Conservation (phyloP, 2,797 vertebrate species). For the Danio jaintianensis region DNA sequence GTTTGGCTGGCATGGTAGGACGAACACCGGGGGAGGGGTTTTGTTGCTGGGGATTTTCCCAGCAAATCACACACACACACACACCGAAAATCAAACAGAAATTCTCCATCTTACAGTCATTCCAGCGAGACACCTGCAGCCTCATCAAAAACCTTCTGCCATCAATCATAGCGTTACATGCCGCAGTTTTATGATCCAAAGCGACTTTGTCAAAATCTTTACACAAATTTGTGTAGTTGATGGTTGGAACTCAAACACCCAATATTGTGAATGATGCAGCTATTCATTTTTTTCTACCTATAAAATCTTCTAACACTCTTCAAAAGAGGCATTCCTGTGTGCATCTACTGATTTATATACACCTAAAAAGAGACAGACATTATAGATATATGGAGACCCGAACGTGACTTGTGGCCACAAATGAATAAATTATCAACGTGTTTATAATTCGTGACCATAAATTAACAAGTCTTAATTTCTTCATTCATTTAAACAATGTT, state of each 20-base stretch:
- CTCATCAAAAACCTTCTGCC: conserved; percentile 41
- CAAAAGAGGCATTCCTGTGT: background rate
- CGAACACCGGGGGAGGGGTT: conserved; percentile 50
- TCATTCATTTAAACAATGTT: background rate
- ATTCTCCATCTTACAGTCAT: conserved; percentile 42
- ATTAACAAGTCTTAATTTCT: background rate
- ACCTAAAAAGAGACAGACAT: background rate
- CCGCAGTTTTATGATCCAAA: conserved; percentile 55
- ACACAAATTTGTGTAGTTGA: background rate
- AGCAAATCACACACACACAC: conserved; percentile 25
- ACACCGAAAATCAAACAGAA: conserved; percentile 57
- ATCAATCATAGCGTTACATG: conserved; percentile 55
- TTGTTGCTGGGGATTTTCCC: conserved; percentile 64
- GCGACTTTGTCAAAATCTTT: conserved; percentile 24
- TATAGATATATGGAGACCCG: background rate
- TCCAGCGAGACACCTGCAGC: conserved; percentile 59
- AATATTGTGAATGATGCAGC: background rate
- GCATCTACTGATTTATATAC: background rate
- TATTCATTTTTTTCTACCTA: background rate
- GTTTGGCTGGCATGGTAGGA: conserved; percentile 57
- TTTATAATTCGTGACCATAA: background rate
- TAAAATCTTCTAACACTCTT: conserved; percentile 26
- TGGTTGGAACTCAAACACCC: background rate
- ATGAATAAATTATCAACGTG: background rate
- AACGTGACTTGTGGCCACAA: background rate